phyloP scores from a whole-genome alignment of 2,888 invertebrate genomes.

The Orchesellides sinensis region DNA sequence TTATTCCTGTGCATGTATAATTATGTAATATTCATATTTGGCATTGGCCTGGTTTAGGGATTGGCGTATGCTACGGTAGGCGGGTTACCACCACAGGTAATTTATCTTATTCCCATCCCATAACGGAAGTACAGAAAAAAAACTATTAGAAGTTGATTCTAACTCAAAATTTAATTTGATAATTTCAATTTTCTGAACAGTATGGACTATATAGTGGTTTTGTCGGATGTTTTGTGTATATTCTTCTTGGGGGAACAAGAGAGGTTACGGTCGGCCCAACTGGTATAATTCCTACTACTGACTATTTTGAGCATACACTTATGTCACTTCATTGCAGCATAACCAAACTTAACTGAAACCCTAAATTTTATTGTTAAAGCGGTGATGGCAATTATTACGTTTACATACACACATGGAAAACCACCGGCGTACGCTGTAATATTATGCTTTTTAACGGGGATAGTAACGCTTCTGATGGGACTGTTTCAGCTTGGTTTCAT shows the following conservation, averaged over 20 bases:
- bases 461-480: slow-evolving; percentile 70
- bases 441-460: slow-evolving; percentile 71
- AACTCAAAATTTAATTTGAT: background rate
- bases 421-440: slow-evolving; percentile 72
- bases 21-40: too few relatives aligned
- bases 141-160: too few relatives aligned
- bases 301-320: background rate
- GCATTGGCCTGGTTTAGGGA: slow-evolving; percentile 35
- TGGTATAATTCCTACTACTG: slow-evolving; percentile 15
- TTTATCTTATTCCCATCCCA: background rate
- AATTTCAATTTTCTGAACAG: slow-evolving; percentile 34
- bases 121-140: too few relatives aligned
- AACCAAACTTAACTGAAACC: background rate
- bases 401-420: slow-evolving; percentile 69
- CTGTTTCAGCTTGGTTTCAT: slow-evolving; percentile 71
- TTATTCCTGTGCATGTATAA: background rate
- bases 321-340: background rate
- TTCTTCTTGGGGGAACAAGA: slow-evolving; percentile 73
- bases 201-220: slow-evolving; percentile 73
- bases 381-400: slow-evolving; percentile 73
- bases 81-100: slow-evolving; percentile 67
- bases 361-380: slow-evolving; percentile 53
- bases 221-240: slow-evolving; percentile 74
- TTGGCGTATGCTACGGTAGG: slow-evolving; percentile 70
- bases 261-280: slow-evolving; percentile 66